A percentile compares a stretch with the other conserved stretches of the same genome.
Conservation (phyloP, 1,140 invertebrate genomes). For the Armadillidium nasatum region DNA sequence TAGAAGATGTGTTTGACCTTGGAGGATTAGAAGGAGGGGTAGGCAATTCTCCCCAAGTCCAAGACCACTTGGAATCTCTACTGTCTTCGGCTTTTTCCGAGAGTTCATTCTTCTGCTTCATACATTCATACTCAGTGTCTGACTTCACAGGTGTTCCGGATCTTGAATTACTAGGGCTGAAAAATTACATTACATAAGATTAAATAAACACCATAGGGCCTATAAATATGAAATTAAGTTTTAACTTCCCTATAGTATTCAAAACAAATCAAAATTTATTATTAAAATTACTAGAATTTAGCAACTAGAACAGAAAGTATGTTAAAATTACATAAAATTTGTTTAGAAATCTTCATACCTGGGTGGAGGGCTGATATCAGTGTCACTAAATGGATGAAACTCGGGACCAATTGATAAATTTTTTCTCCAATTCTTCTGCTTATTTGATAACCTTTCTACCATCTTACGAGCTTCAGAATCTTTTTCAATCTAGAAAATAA, state of each 20-base stretch:
- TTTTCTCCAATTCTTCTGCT: not conserved
- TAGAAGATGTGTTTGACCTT: constrained; percentile 10
- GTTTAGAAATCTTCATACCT: constrained; percentile 54
- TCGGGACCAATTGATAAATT: constrained; percentile 54
- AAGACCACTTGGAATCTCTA: constrained; percentile 61
- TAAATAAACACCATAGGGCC: no score
- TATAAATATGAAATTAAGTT: no score
- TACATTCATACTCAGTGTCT: constrained; percentile 85
- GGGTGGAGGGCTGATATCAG: constrained; percentile 65
- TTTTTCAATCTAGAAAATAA: no score
- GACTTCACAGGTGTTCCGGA: constrained; percentile 79
- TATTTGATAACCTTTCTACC: no score
- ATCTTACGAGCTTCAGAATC: no score
- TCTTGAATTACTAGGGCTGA: constrained; percentile 62
- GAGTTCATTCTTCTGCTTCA: constrained; percentile 47
- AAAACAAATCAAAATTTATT: no score
- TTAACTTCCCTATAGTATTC: no score
- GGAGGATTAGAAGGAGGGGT: constrained; percentile 42
- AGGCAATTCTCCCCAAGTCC: constrained; percentile 97
- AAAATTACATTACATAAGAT: not conserved
- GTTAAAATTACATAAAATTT: no score
- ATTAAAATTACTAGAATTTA: no score
- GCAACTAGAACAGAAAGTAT: no score
- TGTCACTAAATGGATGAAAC: constrained; percentile 87
- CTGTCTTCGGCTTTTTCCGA: constrained; percentile 49